Evolutionary conservation across 2,113 vertebrate genomes (phyloP).

Genomic region (Myiagra hebetior): DNA sequence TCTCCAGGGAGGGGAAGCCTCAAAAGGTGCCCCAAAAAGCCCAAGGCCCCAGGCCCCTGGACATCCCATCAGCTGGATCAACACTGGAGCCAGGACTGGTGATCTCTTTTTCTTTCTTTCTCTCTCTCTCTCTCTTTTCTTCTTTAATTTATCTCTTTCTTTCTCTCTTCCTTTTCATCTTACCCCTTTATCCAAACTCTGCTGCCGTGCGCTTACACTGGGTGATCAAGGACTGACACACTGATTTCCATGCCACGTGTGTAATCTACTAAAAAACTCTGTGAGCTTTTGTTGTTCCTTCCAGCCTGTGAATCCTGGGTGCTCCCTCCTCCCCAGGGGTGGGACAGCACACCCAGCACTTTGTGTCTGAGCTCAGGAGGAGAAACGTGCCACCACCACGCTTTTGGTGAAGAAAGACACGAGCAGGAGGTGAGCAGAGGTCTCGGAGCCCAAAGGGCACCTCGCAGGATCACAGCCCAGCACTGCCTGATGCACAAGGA

Average conservation of each 20-base stretch:
- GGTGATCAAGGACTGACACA: too few species aligned
- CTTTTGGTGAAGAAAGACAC: fast-evolving
- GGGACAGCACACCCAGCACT: not conserved
- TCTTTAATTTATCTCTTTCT: not conserved
- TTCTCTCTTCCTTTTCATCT: not conserved
- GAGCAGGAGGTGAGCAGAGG: not conserved
- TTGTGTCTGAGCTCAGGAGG: fast-evolving
- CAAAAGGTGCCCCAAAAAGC: not conserved
- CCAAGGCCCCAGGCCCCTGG: not conserved
- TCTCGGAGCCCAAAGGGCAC: not conserved
- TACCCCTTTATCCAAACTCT: not conserved
- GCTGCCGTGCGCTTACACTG: not conserved
- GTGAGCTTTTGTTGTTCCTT: not conserved
- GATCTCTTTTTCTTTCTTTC: too few species aligned
- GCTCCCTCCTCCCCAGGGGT: not conserved
- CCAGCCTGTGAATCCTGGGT: not conserved
- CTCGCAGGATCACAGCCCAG: not conserved
- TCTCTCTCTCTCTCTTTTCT: not conserved
- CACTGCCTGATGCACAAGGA: not conserved
- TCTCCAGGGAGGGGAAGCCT: not conserved
- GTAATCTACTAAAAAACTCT: fast-evolving
- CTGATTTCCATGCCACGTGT: not conserved
- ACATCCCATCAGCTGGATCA: not conserved
- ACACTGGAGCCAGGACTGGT: too few species aligned
- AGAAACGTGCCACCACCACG: fast-evolving